Percentiles rank a stretch among this genome's conserved stretches.
Conservation (phyloP, 2,797 vertebrate species). For the Danionella dracula region DNA sequence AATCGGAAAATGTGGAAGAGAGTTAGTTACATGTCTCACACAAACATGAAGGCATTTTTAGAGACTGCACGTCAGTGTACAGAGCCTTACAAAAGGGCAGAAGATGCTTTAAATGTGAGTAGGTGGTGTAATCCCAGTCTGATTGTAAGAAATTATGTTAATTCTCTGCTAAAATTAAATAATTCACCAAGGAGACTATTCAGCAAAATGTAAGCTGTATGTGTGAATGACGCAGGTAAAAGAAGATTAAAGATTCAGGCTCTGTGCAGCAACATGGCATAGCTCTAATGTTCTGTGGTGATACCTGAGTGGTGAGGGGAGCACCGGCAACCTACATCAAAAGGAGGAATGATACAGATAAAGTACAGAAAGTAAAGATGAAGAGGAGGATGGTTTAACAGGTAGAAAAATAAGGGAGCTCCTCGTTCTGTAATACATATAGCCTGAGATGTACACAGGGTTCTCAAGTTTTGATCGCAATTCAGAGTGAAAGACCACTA, state of each 20-base stretch:
- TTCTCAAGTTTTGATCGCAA: too few relatives aligned
- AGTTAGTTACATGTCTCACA: neutral
- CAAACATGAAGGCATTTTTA: neutral
- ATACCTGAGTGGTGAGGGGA: conserved; percentile 76
- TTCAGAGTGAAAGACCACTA: too few relatives aligned
- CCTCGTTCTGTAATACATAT: too few relatives aligned
- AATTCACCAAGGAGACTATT: too few relatives aligned
- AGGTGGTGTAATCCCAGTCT: too few relatives aligned
- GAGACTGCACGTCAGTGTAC: neutral
- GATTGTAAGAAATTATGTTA: too few relatives aligned
- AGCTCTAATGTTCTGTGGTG: neutral
- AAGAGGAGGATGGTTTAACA: conserved; percentile 41
- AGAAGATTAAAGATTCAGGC: neutral
- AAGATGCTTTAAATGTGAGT: too few relatives aligned
- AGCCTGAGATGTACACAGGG: too few relatives aligned
- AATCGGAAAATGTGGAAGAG: neutral
- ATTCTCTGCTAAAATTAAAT: too few relatives aligned
- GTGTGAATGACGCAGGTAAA: too few relatives aligned
- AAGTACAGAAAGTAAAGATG: conserved; percentile 45
- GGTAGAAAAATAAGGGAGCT: conserved; percentile 22
- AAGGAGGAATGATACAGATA: too few relatives aligned
- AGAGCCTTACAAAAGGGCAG: neutral
- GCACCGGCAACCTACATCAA: conserved; percentile 72
- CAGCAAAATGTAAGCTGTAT: too few relatives aligned
- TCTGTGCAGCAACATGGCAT: conserved; percentile 31